Conservation (phyloP, 1,140 invertebrate species). For the Wasmannia auropunctata region DNA sequence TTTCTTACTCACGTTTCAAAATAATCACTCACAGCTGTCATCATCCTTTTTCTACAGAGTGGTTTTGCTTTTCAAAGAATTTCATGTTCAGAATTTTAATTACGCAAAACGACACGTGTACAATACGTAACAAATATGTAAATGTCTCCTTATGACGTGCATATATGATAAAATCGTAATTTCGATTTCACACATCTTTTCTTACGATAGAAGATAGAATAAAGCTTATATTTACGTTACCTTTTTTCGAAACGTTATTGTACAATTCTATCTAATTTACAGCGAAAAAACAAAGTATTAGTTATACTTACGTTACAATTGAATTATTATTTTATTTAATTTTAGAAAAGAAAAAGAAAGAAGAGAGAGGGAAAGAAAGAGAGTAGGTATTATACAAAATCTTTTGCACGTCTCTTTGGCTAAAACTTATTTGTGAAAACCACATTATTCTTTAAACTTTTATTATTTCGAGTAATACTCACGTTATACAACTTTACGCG, state of each 20-base stretch:
- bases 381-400: not conserved
- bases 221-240: not conserved
- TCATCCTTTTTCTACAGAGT: not conserved
- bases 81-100: slow-evolving; percentile 20
- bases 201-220: not conserved
- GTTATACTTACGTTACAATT: not conserved
- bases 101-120: not conserved
- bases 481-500: no score
- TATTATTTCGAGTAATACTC: not conserved
- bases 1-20: slow-evolving; percentile 3
- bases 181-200: not conserved
- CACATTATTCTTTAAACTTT: not conserved
- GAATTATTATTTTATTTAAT: slow-evolving; percentile 8
- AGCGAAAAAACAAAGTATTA: not conserved
- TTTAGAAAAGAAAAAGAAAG: not conserved
- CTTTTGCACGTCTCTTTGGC: not conserved
- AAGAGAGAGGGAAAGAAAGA: not conserved
- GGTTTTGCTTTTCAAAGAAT: not conserved
- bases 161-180: not conserved
- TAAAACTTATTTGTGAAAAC: not conserved
- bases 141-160: not conserved
- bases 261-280: not conserved
- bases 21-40: slow-evolving; percentile 13
- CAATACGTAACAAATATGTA: not conserved
- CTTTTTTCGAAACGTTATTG: not conserved